Percentiles rank a stretch among this genome's conserved stretches.
Evolutionary conservation across 64 coral and sea anemone genomes (phyloP).

Genomic region (Acropora tenuis): DNA sequence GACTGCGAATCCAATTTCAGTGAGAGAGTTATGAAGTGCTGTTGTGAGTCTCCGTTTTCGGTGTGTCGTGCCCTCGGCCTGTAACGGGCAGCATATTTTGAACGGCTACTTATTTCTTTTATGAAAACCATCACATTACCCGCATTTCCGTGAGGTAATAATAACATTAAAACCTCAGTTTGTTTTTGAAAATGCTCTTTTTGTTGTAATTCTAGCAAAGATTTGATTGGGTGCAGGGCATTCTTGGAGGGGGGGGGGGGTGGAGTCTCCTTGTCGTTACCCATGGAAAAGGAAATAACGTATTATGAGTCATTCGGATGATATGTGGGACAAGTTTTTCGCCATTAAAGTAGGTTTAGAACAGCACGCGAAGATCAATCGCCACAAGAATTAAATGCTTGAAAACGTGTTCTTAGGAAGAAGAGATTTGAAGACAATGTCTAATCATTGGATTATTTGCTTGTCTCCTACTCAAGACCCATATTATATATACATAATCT

Average conservation of each 20-base stretch:
- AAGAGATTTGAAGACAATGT: too few species aligned
- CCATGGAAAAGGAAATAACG: neutral
- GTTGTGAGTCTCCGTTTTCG: neutral
- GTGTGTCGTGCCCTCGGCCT: conserved; percentile 27
- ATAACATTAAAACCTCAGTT: neutral
- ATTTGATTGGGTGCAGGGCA: neutral
- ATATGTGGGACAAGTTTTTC: too few species aligned
- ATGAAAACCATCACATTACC: neutral
- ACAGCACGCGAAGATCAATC: too few species aligned
- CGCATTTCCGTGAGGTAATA: conserved; percentile 36
- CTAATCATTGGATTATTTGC: too few species aligned
- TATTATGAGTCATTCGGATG: too few species aligned
- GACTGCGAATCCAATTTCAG: neutral
- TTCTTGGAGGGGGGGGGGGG: too few species aligned
- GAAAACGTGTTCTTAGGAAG: neutral
- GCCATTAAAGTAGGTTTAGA: too few species aligned
- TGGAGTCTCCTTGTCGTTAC: neutral
- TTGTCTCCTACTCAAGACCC: too few species aligned
- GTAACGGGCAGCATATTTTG: neutral
- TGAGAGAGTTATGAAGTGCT: too few species aligned
- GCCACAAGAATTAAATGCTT: too few species aligned
- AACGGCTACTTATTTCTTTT: conserved; percentile 11
- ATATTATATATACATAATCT: too few species aligned
- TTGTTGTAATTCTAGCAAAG: neutral
- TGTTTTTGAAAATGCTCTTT: neutral